Evolutionary conservation across 2,797 vertebrate genomes (phyloP), one percentile per base, ranked within the genome.

Genomic region (Sebastes kiyomatsui): DNA sequence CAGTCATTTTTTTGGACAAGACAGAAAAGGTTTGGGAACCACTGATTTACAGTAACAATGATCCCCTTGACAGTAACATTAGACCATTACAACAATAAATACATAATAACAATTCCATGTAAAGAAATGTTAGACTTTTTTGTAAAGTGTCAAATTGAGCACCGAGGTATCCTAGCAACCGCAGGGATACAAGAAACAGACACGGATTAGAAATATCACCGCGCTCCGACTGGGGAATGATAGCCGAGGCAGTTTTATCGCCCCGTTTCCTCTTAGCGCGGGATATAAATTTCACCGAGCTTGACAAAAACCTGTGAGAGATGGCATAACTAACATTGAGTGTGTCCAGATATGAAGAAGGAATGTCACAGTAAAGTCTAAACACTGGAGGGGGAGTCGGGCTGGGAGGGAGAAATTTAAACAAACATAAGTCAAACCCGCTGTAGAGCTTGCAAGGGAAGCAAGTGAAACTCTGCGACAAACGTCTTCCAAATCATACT

Each of bases 301-400:
- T 80, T 84, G 78, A 90, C 88, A 85, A 83, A 71, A 90, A 81
- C 73, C 78, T 46, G 75, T 88, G 77, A 91, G 62, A 70, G 18
- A 80, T 71, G 79, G 67, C 58, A 65, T 82, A 58, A 72, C 59
- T 67, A 72, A 82, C 42, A 28, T 3, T 74, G 87, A 91, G 83
- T 38, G 74, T 82, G 77, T 86, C 84, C 92, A 90, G 92, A 90
- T 87, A 85, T 83, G 61, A 89, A 88, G 77, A 38, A 73, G 79
- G 85, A 90, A 89, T 67, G 89, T 92, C 86, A 86, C 84, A 62
- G 84, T 75, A 62, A 82, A 85, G 81, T 87, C 68, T 93, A 92
- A 94, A 94, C 91, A 92, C 28, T 59, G 74, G 78, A 74, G 77
- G 84, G 77, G 77, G 20, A 89, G 85, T 35, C 35, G 77, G 86